A percentile compares a stretch with the other conserved stretches of the same genome.
Evolutionary conservation across 2,113 vertebrate genomes (phyloP).

Genomic region (Poeciliopsis occidentalis): DNA sequence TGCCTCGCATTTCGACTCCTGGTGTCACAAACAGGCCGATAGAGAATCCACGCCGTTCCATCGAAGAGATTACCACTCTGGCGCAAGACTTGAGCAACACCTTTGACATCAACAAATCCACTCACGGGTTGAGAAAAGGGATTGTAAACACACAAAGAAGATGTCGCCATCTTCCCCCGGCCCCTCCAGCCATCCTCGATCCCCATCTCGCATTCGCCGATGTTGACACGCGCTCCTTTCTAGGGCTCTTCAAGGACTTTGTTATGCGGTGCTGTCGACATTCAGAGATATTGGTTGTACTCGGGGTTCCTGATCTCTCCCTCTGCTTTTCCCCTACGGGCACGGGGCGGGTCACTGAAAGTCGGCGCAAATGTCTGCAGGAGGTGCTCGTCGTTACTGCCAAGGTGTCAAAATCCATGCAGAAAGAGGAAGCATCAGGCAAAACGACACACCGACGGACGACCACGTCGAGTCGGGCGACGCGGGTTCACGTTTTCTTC

Average conservation of each 20-base stretch:
- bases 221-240: slow-evolving; percentile 33
- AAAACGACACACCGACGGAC: slow-evolving; percentile 1
- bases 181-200: background rate
- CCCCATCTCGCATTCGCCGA: slow-evolving; percentile 32
- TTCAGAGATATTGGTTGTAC: slow-evolving; percentile 61
- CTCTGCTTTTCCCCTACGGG: slow-evolving; percentile 26
- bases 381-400: slow-evolving; percentile 25
- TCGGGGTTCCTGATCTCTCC: slow-evolving; percentile 49
- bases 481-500: slow-evolving; percentile 23
- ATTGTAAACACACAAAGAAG: background rate
- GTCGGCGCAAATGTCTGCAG: slow-evolving; percentile 40
- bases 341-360: slow-evolving; percentile 49
- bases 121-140: background rate
- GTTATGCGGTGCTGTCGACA: slow-evolving; percentile 57
- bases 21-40: too few species aligned
- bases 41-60: too few species aligned
- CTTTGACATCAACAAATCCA: slow-evolving; percentile 28
- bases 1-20: background rate
- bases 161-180: too few species aligned
- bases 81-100: slow-evolving; percentile 43
- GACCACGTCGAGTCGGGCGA: slow-evolving; percentile 22
- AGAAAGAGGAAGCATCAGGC: background rate
- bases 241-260: slow-evolving; percentile 31
- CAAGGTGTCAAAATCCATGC: background rate
- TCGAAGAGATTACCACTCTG: slow-evolving; percentile 63